Conservation (phyloP, 2,888 invertebrate species). For the Biston stratarius region DNA sequence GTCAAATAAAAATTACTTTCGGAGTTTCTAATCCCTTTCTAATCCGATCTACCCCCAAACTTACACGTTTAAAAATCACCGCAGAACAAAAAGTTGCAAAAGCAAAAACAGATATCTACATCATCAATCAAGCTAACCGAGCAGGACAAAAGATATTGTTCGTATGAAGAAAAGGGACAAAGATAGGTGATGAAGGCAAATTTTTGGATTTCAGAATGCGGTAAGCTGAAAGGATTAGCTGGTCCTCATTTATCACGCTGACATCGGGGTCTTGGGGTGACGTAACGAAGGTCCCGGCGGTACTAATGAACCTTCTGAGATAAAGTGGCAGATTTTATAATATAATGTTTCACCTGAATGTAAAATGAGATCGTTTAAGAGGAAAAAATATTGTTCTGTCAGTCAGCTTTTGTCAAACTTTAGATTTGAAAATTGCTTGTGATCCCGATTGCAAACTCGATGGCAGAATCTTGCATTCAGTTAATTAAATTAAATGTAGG, state of each 20-base stretch:
- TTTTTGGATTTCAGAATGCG: conserved; percentile 47
- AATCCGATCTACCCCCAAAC: conserved; percentile 38
- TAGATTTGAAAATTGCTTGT: not conserved
- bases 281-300: conserved; percentile 50
- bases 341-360: conserved; percentile 9
- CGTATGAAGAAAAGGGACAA: conserved; percentile 28
- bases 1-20: not conserved
- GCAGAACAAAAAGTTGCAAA: conserved; percentile 35
- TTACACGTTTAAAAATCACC: conserved; percentile 44
- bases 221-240: conserved; percentile 53
- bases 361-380: conserved; percentile 4
- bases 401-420: not conserved
- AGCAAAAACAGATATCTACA: conserved; percentile 39
- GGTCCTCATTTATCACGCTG: conserved; percentile 53
- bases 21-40: conserved; percentile 20
- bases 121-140: conserved; percentile 41
- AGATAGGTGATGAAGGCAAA: conserved; percentile 38
- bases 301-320: conserved; percentile 51
- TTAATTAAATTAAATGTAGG: not conserved
- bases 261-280: conserved; percentile 44
- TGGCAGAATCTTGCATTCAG: too few species aligned
- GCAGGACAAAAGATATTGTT: conserved; percentile 24
- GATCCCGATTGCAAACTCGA: too few species aligned
- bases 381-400: not conserved
- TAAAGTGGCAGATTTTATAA: conserved; percentile 24